Evolutionary conservation across 1,140 invertebrate species (phyloP).

Genomic region (Dendroctonus ponderosae): DNA sequence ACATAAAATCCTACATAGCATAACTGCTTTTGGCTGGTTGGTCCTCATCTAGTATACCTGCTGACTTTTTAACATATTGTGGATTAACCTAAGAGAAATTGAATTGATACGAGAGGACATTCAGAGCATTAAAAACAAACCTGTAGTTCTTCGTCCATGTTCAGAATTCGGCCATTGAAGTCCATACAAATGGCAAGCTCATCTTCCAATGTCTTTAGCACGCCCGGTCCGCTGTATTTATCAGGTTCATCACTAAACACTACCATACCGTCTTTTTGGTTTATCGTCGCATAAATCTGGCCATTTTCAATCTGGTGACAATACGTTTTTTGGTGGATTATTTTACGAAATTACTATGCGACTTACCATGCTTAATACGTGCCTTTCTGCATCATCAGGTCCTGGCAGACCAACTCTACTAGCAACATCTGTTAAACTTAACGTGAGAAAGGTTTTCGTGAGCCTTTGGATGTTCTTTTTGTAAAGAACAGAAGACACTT

Average conservation of each 20-base stretch:
- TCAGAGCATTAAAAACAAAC: constrained; percentile 36
- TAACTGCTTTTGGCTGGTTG: constrained; percentile 57
- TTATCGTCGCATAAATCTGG: constrained; percentile 95
- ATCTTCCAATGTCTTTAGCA: constrained; percentile 82
- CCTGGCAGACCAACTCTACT: constrained; percentile 81
- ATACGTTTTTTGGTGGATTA: constrained; percentile 1
- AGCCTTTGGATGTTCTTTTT: constrained; percentile 97
- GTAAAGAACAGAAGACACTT: constrained; percentile 84
- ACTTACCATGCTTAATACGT: constrained; percentile 90
- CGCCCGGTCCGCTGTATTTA: constrained; percentile 86
- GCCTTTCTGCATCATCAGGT: constrained; percentile 86
- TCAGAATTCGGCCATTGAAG: constrained; percentile 80
- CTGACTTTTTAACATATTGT: constrained; percentile 76
- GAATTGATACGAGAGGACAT: background rate
- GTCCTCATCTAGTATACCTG: constrained; percentile 64
- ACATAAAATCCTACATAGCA: constrained; percentile 46
- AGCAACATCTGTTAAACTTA: constrained; percentile 92
- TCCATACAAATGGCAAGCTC: constrained; percentile 85
- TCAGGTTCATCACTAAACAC: constrained; percentile 94
- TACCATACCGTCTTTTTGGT: constrained; percentile 98
- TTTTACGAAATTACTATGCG: constrained; percentile 1
- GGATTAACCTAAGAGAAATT: constrained; percentile 63
- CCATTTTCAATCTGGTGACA: constrained; percentile 86
- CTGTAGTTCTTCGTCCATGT: constrained; percentile 93
- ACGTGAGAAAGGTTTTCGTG: constrained; percentile 95